Evolutionary conservation across 1,140 invertebrate genomes (phyloP), one percentile per base, ranked within the genome.

Genomic region (Meteorus sp.): DNA sequence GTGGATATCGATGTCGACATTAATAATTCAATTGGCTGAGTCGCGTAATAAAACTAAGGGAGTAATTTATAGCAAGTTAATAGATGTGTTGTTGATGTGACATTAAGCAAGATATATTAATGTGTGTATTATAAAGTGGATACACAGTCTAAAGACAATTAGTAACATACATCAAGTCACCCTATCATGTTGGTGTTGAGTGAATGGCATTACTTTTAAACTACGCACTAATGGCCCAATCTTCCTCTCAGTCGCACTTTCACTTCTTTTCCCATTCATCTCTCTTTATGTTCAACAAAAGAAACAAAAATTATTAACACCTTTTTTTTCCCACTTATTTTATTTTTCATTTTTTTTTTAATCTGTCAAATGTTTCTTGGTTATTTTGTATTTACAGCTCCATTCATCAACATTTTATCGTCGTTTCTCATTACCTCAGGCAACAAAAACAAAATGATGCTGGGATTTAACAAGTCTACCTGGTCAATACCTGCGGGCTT

Each of bases 21-120:
- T 59, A 48, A 48, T 56, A 56, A 59, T 59, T 59, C 56, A 59
- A 59, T 52, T 33, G 35, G 47, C 23, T 51, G n/a, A n/a, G 20
- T 41, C 45, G 27, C 17, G 29, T 22, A 20, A 57, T 48, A 57
- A 50, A 48, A 57, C 27, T 19, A 31, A 13, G 41, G 20, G 33
- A 39, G 25, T 50, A 33, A 45, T 29, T 50, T 58, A 58, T 52
- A n/a, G 20, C 33, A 13, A 51, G 31, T 52, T 51, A 59, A 44
- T 43, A 41, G 31, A 44, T 41, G 23, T 29, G 39, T 59, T 50
- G n/a, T n/a, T n/a, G n/a, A n/a, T n/a, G n/a, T n/a, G n/a, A n/a
- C n/a, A n/a, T n/a, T n/a, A n/a, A n/a, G n/a, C n/a, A n/a, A n/a
- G n/a, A n/a, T n/a, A n/a, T 37, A 41, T 51, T 58, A 43, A 13